phyloP scores from a whole-genome alignment of 1,140 invertebrate genomes.

The Temnothorax nylanderi region DNA sequence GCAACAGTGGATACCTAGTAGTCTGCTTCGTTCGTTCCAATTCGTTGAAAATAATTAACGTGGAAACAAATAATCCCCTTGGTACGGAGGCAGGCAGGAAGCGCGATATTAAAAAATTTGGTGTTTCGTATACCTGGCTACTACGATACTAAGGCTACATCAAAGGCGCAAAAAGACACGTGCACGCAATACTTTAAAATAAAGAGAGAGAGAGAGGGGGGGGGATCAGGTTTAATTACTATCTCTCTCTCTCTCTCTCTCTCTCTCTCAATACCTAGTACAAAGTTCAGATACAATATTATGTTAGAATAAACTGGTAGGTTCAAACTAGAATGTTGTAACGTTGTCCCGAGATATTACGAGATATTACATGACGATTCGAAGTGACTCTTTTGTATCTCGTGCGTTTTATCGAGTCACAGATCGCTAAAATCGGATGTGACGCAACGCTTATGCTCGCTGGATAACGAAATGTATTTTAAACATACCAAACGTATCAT shows the following conservation, averaged over 20 bases:
- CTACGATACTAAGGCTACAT: slow-evolving; percentile 70
- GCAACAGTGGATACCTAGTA: slow-evolving; percentile 20
- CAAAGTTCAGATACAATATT: not conserved
- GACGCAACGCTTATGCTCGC: not conserved
- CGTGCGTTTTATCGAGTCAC: slow-evolving; percentile 32
- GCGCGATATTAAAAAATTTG: slow-evolving; percentile 69
- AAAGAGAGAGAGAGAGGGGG: not conserved
- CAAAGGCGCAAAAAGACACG: slow-evolving; percentile 42
- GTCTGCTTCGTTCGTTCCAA: slow-evolving; percentile 11
- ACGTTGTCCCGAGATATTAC: not conserved
- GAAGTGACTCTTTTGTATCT: not conserved
- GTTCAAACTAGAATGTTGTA: not conserved
- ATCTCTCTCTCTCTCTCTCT: too few relatives aligned
- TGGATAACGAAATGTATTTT: slow-evolving; percentile 23
- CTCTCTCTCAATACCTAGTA: not conserved
- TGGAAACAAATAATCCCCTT: slow-evolving; percentile 60
- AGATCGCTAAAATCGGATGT: slow-evolving; percentile 47
- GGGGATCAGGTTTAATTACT: not conserved
- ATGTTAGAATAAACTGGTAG: not conserved
- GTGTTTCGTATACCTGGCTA: slow-evolving; percentile 77
- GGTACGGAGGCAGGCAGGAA: slow-evolving; percentile 67
- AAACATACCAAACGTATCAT: not conserved
- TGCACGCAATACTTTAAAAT: slow-evolving; percentile 33
- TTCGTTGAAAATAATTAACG: slow-evolving; percentile 43
- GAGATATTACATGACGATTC: slow-evolving; percentile 5